Conservation (phyloP, 2,888 invertebrate species). For the Thera britannica region DNA sequence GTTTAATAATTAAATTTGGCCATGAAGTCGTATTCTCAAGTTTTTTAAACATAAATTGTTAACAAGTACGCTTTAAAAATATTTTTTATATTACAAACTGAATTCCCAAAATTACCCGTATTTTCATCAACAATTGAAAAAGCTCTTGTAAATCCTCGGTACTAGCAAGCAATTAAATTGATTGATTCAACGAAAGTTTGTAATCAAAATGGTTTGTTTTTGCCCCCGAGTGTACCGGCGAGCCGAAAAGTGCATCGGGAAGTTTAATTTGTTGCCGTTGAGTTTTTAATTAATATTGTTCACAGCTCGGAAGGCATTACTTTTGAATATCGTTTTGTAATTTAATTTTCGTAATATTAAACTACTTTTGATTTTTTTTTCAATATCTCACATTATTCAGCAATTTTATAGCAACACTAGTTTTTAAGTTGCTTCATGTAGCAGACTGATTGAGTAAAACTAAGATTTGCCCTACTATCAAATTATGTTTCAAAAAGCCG, state of each 20-base stretch:
- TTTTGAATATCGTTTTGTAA: background rate
- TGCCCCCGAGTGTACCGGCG: conserved; percentile 39
- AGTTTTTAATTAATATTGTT: conserved; percentile 53
- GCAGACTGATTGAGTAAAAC: no score
- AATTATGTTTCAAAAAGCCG: no score
- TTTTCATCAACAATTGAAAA: conserved; percentile 14
- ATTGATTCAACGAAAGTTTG: conserved; percentile 64
- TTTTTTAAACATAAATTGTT: no score
- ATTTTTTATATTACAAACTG: conserved; percentile 2
- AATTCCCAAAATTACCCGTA: conserved; percentile 23
- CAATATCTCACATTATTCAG: no score
- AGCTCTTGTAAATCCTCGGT: conserved; percentile 20
- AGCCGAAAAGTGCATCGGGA: conserved; percentile 58
- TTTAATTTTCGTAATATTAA: no score
- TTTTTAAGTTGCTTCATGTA: no score
- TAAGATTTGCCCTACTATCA: no score
- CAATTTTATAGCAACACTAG: no score
- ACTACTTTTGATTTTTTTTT: no score
- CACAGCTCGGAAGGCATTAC: background rate
- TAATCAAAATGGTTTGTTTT: conserved; percentile 61
- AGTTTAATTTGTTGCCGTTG: conserved; percentile 57
- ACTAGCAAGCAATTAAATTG: conserved; percentile 58
- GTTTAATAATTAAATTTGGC: no score
- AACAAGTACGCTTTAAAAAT: background rate
- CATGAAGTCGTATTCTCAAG: no score